phyloP scores from a whole-genome alignment of 2,888 invertebrate species.

The Julus scanicus region DNA sequence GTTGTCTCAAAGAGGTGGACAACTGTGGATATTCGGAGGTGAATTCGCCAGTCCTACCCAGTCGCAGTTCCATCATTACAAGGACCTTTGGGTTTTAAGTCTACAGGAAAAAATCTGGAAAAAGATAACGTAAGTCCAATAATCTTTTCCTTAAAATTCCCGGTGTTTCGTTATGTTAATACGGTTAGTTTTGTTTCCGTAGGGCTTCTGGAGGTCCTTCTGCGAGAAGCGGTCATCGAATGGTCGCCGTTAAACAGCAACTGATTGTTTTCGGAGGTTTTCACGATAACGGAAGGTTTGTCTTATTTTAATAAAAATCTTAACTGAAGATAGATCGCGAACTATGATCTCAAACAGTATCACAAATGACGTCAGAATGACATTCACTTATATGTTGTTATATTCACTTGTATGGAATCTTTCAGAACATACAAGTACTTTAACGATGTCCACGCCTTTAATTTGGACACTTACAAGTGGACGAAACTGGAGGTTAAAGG shows the following conservation, averaged over 20 bases:
- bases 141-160: neutral
- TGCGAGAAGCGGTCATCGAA: conserved; percentile 88
- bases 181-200: neutral
- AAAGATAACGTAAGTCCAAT: conserved; percentile 71
- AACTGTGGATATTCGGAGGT: conserved; percentile 86
- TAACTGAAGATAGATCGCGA: too few relatives aligned
- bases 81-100: conserved; percentile 89
- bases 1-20: conserved; percentile 79
- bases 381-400: too few relatives aligned
- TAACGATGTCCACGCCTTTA: conserved; percentile 86
- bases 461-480: conserved; percentile 84
- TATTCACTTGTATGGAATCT: conserved; percentile 16
- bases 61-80: conserved; percentile 92
- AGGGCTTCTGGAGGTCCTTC: conserved; percentile 80
- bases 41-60: conserved; percentile 91
- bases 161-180: too few relatives aligned
- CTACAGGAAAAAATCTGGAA: conserved; percentile 84
- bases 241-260: conserved; percentile 82
- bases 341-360: too few relatives aligned
- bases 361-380: too few relatives aligned
- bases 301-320: neutral
- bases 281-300: conserved; percentile 79
- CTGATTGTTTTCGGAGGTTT: conserved; percentile 91
- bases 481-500: conserved; percentile 74
- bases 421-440: conserved; percentile 83